Conservation (phyloP, 2,113 vertebrate genomes). For the Caranx ignobilis region DNA sequence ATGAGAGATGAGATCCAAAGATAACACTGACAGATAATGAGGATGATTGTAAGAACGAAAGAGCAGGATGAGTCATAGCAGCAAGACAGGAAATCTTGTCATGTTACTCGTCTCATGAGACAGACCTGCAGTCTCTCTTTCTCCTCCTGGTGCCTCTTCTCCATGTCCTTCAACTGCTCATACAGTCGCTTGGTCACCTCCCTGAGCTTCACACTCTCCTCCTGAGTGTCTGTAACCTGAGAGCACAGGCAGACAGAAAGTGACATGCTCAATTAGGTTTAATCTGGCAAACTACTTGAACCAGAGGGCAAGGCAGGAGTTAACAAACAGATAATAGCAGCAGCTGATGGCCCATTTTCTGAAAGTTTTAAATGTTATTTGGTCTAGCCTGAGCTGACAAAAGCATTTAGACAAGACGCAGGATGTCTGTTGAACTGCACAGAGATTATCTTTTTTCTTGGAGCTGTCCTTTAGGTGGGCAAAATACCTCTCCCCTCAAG, state of each 20-base stretch:
- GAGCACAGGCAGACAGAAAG: conserved; percentile 19
- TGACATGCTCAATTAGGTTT: conserved; percentile 47
- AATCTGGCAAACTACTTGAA: conserved; percentile 30
- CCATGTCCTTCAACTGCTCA: conserved; percentile 85
- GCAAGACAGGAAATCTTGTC: conserved; percentile 39
- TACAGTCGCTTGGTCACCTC: conserved; percentile 83
- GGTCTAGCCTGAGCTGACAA: neutral
- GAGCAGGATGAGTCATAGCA: conserved; percentile 56
- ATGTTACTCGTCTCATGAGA: conserved; percentile 39
- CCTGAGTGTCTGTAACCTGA: conserved; percentile 72
- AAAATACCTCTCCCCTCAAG: neutral
- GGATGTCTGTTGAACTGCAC: neutral
- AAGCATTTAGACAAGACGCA: conserved; percentile 22
- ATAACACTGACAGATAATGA: conserved; percentile 41
- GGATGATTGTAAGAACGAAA: conserved; percentile 34
- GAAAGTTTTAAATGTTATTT: conserved; percentile 10
- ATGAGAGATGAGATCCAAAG: conserved; percentile 36
- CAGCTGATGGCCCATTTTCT: neutral
- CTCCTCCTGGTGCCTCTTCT: conserved; percentile 87
- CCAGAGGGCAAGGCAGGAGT: conserved; percentile 2
- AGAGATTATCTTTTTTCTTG: conserved; percentile 12
- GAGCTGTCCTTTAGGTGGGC: neutral
- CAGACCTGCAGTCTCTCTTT: conserved; percentile 85
- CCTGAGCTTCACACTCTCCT: conserved; percentile 81
- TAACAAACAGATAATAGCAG: conserved; percentile 24